These are phyloP conservation scores for Tiliqua scincoides DNA, from an alignment of 2,113 vertebrate species.

Conservation along the genomic window DNA sequence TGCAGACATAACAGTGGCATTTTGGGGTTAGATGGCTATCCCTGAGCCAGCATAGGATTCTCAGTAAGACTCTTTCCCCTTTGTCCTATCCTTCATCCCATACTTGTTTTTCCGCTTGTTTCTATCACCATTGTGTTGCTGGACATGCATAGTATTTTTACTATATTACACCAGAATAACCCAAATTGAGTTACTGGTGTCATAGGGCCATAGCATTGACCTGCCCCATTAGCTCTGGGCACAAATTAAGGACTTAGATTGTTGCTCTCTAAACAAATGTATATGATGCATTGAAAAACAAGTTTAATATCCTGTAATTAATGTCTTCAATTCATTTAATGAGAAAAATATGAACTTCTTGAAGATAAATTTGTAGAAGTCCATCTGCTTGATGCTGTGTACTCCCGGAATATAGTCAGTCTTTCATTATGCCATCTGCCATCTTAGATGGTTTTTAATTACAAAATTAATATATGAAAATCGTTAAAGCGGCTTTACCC, in stretches of 20 bases:
- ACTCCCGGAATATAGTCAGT: constrained; percentile 25
- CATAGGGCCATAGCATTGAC: not conserved
- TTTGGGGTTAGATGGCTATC: no score
- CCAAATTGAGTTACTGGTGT: not conserved
- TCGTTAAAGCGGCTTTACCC: not conserved
- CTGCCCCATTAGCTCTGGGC: no score
- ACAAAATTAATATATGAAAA: constrained; percentile 45
- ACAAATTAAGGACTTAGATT: not conserved
- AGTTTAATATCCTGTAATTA: not conserved
- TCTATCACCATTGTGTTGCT: not conserved
- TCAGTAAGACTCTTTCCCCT: not conserved
- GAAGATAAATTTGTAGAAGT: not conserved
- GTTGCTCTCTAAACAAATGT: not conserved
- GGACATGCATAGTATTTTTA: not conserved
- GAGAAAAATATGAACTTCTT: constrained; percentile 4
- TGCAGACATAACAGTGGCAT: no score
- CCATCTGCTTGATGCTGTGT: constrained; percentile 30
- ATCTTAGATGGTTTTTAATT: constrained; percentile 11
- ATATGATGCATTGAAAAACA: constrained; percentile 2
- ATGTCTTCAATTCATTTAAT: constrained; percentile 1
- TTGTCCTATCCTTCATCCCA: no score
- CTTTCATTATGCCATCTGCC: constrained; percentile 49
- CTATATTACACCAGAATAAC: not conserved
- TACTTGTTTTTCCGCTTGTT: not conserved
- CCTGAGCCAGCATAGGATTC: not conserved